These are phyloP conservation scores for Micrastur ruficollis DNA, from an alignment of 2,797 vertebrate genomes.

Conservation along the genomic window DNA sequence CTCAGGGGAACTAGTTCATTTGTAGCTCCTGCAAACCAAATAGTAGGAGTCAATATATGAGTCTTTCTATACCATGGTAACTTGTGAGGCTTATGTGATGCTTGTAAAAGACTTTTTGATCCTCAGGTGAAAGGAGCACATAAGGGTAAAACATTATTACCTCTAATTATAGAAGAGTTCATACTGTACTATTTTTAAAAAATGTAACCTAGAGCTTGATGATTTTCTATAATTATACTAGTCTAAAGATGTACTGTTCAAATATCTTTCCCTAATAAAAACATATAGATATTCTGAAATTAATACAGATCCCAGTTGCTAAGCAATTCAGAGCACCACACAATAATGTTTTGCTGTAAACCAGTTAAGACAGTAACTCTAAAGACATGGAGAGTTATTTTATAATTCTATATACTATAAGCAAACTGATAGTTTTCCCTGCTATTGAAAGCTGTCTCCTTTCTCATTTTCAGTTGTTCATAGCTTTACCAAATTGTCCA, in stretches of 20 bases:
- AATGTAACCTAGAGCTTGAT: not conserved
- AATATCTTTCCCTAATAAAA: not conserved
- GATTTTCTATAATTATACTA: not conserved
- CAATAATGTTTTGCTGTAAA: not conserved
- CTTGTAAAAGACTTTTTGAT: not conserved
- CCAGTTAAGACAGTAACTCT: not conserved
- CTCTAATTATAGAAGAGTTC: conserved; percentile 5
- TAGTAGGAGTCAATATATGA: not conserved
- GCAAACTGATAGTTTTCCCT: not conserved
- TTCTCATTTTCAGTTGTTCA: not conserved
- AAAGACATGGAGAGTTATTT: not conserved
- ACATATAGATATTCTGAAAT: conserved; percentile 6
- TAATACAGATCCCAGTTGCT: conserved; percentile 28
- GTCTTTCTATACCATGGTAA: not conserved
- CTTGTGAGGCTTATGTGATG: not conserved
- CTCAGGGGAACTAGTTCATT: not conserved
- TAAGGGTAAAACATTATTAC: not conserved
- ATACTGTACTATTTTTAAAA: not conserved
- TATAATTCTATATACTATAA: not conserved
- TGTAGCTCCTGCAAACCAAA: not conserved
- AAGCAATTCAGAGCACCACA: not conserved
- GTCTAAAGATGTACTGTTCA: not conserved
- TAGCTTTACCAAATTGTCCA: not conserved
- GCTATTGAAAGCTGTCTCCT: not conserved
- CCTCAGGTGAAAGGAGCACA: not conserved